These are phyloP conservation scores for Macropis europaea DNA, from an alignment of 2,888 invertebrate genomes.

Conservation along the genomic window DNA sequence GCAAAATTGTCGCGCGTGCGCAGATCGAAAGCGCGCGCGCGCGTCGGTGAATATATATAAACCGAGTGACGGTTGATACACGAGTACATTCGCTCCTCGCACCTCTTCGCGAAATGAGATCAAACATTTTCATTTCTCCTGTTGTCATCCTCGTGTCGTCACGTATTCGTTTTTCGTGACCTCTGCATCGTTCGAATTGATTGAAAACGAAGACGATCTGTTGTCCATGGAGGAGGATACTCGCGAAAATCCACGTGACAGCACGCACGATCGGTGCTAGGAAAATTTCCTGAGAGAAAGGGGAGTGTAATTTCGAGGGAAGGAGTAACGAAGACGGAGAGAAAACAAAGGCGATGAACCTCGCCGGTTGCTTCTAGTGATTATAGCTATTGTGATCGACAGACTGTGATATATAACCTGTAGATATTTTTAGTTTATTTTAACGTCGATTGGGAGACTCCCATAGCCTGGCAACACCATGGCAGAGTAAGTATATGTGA, in stretches of 20 bases:
- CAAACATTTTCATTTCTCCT: background rate
- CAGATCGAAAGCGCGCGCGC: too few relatives aligned
- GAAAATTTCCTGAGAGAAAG: conserved; percentile 10
- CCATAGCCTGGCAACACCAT: conserved; percentile 12
- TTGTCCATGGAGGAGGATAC: conserved; percentile 64
- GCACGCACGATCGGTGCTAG: conserved; percentile 60
- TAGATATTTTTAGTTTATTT: conserved; percentile 17
- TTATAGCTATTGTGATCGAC: conserved; percentile 58
- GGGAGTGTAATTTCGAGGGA: background rate
- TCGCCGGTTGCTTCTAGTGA: conserved; percentile 5
- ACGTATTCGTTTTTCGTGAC: background rate
- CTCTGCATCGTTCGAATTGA: background rate
- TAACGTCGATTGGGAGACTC: background rate
- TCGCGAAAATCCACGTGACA: conserved; percentile 65
- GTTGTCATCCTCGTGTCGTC: background rate
- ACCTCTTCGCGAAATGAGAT: background rate
- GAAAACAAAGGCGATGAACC: conserved; percentile 32
- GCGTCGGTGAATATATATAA: too few relatives aligned
- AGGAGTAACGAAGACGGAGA: background rate
- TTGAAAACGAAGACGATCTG: too few relatives aligned
- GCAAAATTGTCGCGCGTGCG: too few relatives aligned
- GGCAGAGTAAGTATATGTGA: conserved; percentile 53
- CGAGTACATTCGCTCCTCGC: conserved; percentile 66
- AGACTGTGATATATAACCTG: conserved; percentile 63
- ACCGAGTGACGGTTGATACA: conserved; percentile 61